Base-by-base conservation (phyloP, 2,888 invertebrate genomes). In the Synergus gifuensis region DNA sequence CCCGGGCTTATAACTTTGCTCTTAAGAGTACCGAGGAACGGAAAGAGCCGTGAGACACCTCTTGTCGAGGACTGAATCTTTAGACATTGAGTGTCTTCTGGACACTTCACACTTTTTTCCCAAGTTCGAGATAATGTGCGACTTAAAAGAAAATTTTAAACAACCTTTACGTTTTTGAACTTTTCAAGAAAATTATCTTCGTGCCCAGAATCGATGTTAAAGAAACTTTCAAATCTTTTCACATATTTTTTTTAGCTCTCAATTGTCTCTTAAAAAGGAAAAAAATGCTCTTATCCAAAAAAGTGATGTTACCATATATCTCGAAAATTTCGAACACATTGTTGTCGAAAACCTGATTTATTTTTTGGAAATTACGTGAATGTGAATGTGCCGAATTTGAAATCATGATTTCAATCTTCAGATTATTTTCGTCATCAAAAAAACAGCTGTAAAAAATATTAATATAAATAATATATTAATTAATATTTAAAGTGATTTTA, bases 1-100 rank as follows among this genome's bases (percentile, higher is more conserved):
- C 82, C 79, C 62, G 42, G 79, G 84, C 87, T 88, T 86, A 85
- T 85, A 88, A 87, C 84, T 88, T 88, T 82, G 63, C 83, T 84
- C 69, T 66, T 67, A 67, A 46, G 79, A 78, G 76, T 49, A 78
- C 73, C 9, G 81, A 62, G 73, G 67, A 16, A 44, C 36, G 76
- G 49, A 78, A 78, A 76, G 64, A 78, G 64, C 49, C 46, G 77
- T 46, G 67, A 67, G 67, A 67, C 44, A 67, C 18, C 11, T 67
- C 46, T 28, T 67, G 22, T 67, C 67, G 8, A 67, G 22, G 14
- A 44, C 18, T n/a, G 14, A 46, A 46, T 67, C 22, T 46, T 42
- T 11, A 42, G 66, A 66, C 66, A 4, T 64, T 64, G n/a, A 64
- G 64, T n/a, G 64, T 64, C 64, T 64, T n/a, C 64, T 28, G 1